Evolutionary conservation across 2,888 invertebrate species (phyloP).

Genomic region (Caenorhabditis sp.): DNA sequence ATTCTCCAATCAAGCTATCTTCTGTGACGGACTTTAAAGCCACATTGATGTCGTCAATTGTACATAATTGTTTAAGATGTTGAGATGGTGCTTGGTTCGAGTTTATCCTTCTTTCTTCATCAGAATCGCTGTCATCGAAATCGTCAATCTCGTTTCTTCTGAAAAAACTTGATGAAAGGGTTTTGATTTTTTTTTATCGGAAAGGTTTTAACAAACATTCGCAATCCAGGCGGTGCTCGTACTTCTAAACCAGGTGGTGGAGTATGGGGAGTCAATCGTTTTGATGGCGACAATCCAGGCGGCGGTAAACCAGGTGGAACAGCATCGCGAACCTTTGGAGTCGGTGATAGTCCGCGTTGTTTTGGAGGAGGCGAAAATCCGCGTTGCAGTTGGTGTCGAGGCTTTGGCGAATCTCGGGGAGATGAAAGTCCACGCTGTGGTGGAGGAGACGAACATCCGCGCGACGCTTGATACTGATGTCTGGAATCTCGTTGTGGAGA

Average conservation of each 20-base stretch:
- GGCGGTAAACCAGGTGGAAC: background rate
- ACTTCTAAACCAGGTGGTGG: background rate
- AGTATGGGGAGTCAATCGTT: no score
- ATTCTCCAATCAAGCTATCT: background rate
- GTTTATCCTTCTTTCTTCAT: background rate
- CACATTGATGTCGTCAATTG: background rate
- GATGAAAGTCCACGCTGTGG: no score
- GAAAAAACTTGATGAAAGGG: background rate
- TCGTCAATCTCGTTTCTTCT: background rate
- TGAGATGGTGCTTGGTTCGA: background rate
- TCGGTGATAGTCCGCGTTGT: no score
- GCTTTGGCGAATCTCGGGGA: no score
- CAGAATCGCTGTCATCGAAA: background rate
- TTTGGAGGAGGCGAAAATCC: no score
- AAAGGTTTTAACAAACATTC: background rate
- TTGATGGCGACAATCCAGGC: background rate
- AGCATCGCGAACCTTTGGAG: no score
- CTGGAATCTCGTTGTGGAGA: no score
- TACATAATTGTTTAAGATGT: background rate
- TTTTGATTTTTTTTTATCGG: no score
- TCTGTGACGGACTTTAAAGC: background rate
- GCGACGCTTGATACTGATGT: no score
- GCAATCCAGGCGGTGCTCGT: background rate
- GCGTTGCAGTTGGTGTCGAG: no score
- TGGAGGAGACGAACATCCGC: no score